Evolutionary conservation across 64 coral and sea anemone species (phyloP).

Genomic region (Catalaphyllia jardinei): DNA sequence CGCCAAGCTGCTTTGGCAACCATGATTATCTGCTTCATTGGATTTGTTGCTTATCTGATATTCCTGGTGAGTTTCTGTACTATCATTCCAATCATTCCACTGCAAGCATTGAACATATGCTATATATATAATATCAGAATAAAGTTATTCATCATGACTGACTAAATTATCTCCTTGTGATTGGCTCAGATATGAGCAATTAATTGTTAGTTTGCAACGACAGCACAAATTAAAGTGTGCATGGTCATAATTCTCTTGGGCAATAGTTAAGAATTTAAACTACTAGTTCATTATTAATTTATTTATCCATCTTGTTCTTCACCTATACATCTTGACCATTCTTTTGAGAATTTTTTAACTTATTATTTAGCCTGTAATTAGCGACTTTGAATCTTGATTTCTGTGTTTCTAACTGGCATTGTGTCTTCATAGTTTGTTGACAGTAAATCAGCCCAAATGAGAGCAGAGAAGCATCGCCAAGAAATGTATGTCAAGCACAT

Average conservation of each 20-base stretch:
- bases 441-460: slow-evolving; percentile 89
- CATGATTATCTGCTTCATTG: slow-evolving; percentile 88
- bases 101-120: neutral
- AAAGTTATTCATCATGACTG: too few relatives aligned
- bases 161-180: too few relatives aligned
- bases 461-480: slow-evolving; percentile 88
- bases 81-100: too few relatives aligned
- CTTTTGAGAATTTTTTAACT: too few relatives aligned
- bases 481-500: slow-evolving; percentile 66
- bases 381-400: neutral
- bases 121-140: neutral
- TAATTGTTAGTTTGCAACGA: too few relatives aligned
- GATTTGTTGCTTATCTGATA: slow-evolving; percentile 80
- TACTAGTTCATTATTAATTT: too few relatives aligned
- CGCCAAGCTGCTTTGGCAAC: slow-evolving; percentile 88
- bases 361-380: neutral
- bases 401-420: neutral
- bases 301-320: too few relatives aligned
- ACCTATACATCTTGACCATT: too few relatives aligned
- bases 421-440: slow-evolving; percentile 66
- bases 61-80: slow-evolving; percentile 75
- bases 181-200: too few relatives aligned
- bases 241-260: too few relatives aligned
- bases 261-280: too few relatives aligned
- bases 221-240: too few relatives aligned